Evolutionary conservation across 30 jellyfish, hydroid and myxozoan genomes (phyloP).

Genomic region (Chrysaora quinquecirrha): DNA sequence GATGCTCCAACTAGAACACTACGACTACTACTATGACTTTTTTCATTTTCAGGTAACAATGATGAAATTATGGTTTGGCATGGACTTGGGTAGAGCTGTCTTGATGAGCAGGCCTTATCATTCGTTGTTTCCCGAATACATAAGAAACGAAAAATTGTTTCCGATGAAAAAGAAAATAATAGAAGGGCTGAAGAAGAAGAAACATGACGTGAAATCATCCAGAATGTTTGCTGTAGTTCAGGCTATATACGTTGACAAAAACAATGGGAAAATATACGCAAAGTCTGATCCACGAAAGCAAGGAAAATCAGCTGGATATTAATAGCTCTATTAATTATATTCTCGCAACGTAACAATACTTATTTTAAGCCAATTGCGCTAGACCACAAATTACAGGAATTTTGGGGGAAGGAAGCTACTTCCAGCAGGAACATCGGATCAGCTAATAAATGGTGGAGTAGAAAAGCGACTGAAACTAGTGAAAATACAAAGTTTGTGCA

Average conservation of each 20-base stretch:
- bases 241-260: slow-evolving; percentile 58
- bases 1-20: too few relatives aligned
- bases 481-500: too few relatives aligned
- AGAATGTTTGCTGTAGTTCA: slow-evolving; percentile 64
- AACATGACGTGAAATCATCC: slow-evolving; percentile 48
- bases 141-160: slow-evolving; percentile 36
- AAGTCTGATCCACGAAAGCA: slow-evolving; percentile 89
- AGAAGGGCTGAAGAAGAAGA: slow-evolving; percentile 71
- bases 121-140: slow-evolving; percentile 56
- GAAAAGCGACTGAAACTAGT: too few relatives aligned
- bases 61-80: slow-evolving; percentile 71
- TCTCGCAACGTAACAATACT: too few relatives aligned
- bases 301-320: slow-evolving; percentile 84
- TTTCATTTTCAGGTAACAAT: slow-evolving; percentile 32
- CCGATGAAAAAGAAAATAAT: slow-evolving; percentile 45
- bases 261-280: slow-evolving; percentile 56
- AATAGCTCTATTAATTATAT: too few relatives aligned
- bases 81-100: slow-evolving; percentile 78
- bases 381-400: too few relatives aligned
- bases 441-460: too few relatives aligned
- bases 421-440: too few relatives aligned
- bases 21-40: background rate
- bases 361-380: too few relatives aligned
- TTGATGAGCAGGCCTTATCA: slow-evolving; percentile 77
- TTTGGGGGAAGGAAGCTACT: too few relatives aligned